Evolutionary conservation across 1,140 invertebrate genomes (phyloP), one percentile per base, ranked within the genome.

Genomic region (Drosophila malerkotliana): DNA sequence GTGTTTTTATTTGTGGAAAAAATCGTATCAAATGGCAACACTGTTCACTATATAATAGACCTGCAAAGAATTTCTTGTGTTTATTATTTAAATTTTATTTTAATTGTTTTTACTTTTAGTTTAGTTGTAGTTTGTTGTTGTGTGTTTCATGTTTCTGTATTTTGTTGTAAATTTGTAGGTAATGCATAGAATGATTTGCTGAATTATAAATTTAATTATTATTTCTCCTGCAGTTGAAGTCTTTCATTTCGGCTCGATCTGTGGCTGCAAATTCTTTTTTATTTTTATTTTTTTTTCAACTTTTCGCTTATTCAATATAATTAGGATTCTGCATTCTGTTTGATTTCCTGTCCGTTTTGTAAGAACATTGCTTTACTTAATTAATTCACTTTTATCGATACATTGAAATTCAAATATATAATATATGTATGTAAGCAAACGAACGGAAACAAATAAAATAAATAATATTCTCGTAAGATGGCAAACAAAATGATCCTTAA

Each of bases 21-120:
- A 87, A 87, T 88, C 75, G 61, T 82, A 87, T 87, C 83, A 88
- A 87, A 87, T 88, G 79, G 82, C 83, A 87, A 87, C 82, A 87
- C 87, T 85, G 82, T 87, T 76, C 53, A 81, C 74, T 87, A 76
- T 85, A 85, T 87, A 85, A 85, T 84, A 84, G 81, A 85, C 77
- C 82, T 87, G 82, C 81, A 87, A 85, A 87, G 76, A 87, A 85
- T 85, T 80, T 85, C 81, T 47, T 62, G 41, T 49, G 41, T 52
- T 44, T 30, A 15, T 21, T 74, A 52, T 59, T 37, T 45, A 44
- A 59, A 12, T 58, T 69, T 14, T 15, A 28, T 60, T 59, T 59
- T 18, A 57, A 55, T 47, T 47, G 58, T 45, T 47, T 41, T 53
- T 30, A 21, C 28, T 52, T 6, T 28, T 73, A 71, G 69, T 53